Percentiles rank a stretch among this genome's conserved stretches.
Evolutionary conservation across 2,113 vertebrate genomes (phyloP).

Genomic region (Aptenodytes forsteri): DNA sequence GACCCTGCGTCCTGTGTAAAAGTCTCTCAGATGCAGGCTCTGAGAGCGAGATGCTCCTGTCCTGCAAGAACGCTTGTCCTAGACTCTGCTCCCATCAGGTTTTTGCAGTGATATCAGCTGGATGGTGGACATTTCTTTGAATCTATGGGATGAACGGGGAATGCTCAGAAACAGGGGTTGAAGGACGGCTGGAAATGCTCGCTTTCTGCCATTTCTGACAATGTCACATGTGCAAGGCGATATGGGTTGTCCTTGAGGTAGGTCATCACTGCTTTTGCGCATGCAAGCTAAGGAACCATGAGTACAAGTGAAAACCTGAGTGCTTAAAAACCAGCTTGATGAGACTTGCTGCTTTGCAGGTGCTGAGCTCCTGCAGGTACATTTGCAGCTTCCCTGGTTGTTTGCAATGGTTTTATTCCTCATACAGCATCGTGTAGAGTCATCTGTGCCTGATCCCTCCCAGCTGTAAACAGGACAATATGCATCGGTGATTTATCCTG

Average conservation of each 20-base stretch:
- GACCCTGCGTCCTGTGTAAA: background rate
- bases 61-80: background rate
- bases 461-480: background rate
- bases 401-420: background rate
- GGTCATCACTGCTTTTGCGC: background rate
- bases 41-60: background rate
- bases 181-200: background rate
- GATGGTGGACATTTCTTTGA: background rate
- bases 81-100: background rate
- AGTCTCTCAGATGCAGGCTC: background rate
- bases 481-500: background rate
- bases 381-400: background rate
- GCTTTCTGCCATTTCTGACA: background rate
- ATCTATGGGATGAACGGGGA: background rate
- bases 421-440: fast-evolving
- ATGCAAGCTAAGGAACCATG: fast-evolving
- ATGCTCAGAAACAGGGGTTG: background rate
- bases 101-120: background rate
- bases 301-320: background rate
- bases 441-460: background rate
- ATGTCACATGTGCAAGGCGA: background rate
- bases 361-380: background rate
- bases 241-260: background rate
- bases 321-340: background rate
- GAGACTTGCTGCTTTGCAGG: background rate